Base-by-base conservation (phyloP, 2,113 vertebrate genomes). In the Eidolon helvum region DNA sequence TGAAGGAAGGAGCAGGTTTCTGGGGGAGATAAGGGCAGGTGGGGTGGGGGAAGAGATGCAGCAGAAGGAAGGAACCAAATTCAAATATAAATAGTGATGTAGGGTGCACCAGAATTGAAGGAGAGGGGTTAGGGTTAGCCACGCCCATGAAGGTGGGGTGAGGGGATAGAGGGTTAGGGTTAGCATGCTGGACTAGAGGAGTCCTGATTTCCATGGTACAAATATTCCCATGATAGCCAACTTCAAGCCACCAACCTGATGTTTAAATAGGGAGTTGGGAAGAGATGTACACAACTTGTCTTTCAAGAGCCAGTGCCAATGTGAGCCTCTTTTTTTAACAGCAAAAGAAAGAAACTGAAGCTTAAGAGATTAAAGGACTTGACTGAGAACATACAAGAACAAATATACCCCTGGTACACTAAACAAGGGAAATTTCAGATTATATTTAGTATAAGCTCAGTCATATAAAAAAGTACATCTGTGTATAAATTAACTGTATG, bases 401-500 rank as follows among this genome's bases (percentile, higher is more conserved):
- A 71, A 50, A 87, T 71, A 80, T 5, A 12, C 14, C 12, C 55
- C 19, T 50, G 50, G 30, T 50, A 88, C 33, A 68, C 40, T 88
- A 83, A 57, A 61, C 33, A 91, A 77, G 83, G 26, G 74, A 79
- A 92, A 87, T 78, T 84, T 92, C 61, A 86, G n/a, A 21, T 93
- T 92, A 72, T 71, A 74, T 71, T 92, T 72, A 85, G 43, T 69
- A 93, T 59, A 79, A 94, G 89, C 10, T 83, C 24, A 92, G 55
- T 53, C 33, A 71, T 33, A 68, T 85, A 77, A 86, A 96, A 78
- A 79, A 95, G 74, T 40, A 75, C 3, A 87, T 85, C 28, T 92
- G 33, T 72, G 50, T 75, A 63, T 91, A 91, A 92, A 90, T 95
- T 74, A 93, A 43, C 48, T 69, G 16, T 43, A 75, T 48, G 35